Evolutionary conservation across 2,888 invertebrate species (phyloP).

Genomic region (Eilema depressum): DNA sequence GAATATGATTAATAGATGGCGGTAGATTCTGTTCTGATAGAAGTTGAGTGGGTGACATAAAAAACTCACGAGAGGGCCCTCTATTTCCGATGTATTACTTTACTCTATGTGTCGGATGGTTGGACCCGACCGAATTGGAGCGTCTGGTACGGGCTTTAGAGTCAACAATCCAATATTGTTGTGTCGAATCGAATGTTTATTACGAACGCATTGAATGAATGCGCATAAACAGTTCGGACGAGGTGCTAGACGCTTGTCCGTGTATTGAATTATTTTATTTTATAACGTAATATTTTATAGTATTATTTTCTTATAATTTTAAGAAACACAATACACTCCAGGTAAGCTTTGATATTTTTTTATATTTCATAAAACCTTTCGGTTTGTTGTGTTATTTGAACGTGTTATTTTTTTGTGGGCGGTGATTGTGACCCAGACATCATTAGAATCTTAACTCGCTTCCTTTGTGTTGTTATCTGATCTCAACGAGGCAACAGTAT

Average conservation of each 20-base stretch:
- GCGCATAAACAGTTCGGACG: slow-evolving; percentile 8
- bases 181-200: neutral
- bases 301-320: slow-evolving; percentile 5
- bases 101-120: too few relatives aligned
- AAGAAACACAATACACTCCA: neutral
- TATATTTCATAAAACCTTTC: neutral
- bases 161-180: too few relatives aligned
- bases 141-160: too few relatives aligned
- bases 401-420: neutral
- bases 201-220: slow-evolving; percentile 5
- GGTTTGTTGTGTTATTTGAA: neutral
- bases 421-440: neutral
- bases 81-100: too few relatives aligned
- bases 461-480: slow-evolving; percentile 6
- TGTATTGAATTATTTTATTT: neutral
- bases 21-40: too few relatives aligned
- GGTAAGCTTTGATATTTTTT: neutral
- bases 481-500: neutral
- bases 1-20: too few relatives aligned
- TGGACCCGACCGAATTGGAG: too few relatives aligned
- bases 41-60: too few relatives aligned
- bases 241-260: neutral
- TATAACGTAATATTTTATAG: neutral
- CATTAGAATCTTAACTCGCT: neutral
- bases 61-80: too few relatives aligned